Evolutionary conservation across 2,797 vertebrate genomes (phyloP).

Genomic region (Amazona ochrocephala): DNA sequence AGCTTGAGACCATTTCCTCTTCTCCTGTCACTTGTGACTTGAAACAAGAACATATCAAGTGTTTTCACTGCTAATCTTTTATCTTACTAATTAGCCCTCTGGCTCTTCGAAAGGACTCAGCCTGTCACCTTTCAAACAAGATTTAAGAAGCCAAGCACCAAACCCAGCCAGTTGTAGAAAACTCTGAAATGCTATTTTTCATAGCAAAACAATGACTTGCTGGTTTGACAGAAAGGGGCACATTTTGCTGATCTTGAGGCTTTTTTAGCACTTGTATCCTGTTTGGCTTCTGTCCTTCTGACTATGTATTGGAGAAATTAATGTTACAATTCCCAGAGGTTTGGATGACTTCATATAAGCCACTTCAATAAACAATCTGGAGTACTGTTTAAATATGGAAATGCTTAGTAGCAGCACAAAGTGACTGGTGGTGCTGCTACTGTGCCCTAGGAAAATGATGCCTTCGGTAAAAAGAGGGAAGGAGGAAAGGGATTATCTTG

Average conservation of each 20-base stretch:
- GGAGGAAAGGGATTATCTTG: not conserved
- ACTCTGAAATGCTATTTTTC: not conserved
- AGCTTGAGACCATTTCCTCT: not conserved
- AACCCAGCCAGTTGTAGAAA: not conserved
- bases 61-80: not conserved
- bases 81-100: not conserved
- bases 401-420: not conserved
- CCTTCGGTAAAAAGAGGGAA: not conserved
- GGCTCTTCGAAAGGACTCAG: not conserved
- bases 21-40: not conserved
- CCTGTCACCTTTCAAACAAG: not conserved
- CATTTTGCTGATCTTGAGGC: not conserved
- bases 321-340: not conserved
- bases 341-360: not conserved
- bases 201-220: not conserved
- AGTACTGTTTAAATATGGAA: constrained; percentile 45
- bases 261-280: constrained; percentile 5
- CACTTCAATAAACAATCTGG: constrained; percentile 26
- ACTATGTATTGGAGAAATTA: constrained; percentile 37
- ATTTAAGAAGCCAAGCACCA: not conserved
- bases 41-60: not conserved
- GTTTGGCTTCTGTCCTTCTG: constrained; percentile 19
- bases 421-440: not conserved
- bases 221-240: not conserved
- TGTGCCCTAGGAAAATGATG: not conserved